Conservation (phyloP, 2,888 invertebrate species). For the Drosophila pseudotalamancana region DNA sequence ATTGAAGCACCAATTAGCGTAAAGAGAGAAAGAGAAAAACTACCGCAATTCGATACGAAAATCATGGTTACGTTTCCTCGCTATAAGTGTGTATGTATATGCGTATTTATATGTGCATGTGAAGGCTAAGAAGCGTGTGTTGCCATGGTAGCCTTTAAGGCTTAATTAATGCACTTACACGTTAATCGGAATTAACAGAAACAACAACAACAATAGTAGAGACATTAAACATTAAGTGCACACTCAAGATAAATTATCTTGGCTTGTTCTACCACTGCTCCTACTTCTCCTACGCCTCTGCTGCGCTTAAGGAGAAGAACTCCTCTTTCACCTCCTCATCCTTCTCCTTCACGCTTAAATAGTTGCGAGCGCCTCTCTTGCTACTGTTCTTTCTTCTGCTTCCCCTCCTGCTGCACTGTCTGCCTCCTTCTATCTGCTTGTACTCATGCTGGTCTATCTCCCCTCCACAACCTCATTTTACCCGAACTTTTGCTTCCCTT, state of each 20-base stretch:
- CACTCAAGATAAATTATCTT: slow-evolving; percentile 76
- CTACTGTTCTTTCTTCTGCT: no score
- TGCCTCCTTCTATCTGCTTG: no score
- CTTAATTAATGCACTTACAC: slow-evolving; percentile 78
- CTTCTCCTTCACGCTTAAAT: no score
- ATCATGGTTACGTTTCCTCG: slow-evolving; percentile 6
- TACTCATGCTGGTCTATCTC: no score
- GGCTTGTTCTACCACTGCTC: slow-evolving; percentile 26
- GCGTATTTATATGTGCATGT: neutral
- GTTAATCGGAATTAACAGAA: slow-evolving; percentile 57
- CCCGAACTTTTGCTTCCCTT: no score
- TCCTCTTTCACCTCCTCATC: neutral
- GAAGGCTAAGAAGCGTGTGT: slow-evolving; percentile 19
- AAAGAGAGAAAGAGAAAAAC: neutral
- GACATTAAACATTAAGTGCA: slow-evolving; percentile 55
- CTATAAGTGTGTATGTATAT: slow-evolving; percentile 1
- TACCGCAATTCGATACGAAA: slow-evolving; percentile 19
- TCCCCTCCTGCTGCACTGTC: neutral
- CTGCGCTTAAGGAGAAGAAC: no score
- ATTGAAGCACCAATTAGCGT: slow-evolving; percentile 39
- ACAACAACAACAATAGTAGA: slow-evolving; percentile 8
- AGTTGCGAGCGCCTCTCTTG: no score
- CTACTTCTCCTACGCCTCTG: neutral
- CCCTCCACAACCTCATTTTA: no score
- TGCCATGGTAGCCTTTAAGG: slow-evolving; percentile 56